Evolutionary conservation across 2,888 invertebrate species (phyloP).

Genomic region (Drosophila pseudotakahashii): DNA sequence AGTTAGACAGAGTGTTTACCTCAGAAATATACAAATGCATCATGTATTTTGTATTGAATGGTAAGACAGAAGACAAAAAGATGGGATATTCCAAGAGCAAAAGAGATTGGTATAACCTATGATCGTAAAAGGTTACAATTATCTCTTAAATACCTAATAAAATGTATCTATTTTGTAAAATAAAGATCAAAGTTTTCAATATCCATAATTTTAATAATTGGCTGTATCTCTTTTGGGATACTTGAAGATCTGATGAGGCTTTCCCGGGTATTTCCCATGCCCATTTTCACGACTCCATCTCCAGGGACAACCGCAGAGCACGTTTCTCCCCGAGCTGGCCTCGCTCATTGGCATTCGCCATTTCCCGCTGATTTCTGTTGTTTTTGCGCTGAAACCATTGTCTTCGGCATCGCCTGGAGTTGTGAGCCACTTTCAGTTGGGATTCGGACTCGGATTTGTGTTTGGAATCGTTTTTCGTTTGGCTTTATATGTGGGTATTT

Average conservation of each 20-base stretch:
- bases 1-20: background rate
- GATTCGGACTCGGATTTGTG: conserved; percentile 9
- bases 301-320: conserved; percentile 15
- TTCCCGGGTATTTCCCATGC: background rate
- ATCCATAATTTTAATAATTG: too few species aligned
- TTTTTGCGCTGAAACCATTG: conserved; percentile 41
- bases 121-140: too few species aligned
- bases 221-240: too few species aligned
- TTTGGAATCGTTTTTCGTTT: conserved; percentile 14
- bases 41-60: too few species aligned
- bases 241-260: too few species aligned
- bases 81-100: too few species aligned
- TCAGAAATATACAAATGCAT: background rate
- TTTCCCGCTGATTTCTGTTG: conserved; percentile 39
- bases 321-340: conserved; percentile 21
- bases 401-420: conserved; percentile 19
- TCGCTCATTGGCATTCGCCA: conserved; percentile 39
- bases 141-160: too few species aligned
- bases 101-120: too few species aligned
- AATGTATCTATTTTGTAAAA: too few species aligned
- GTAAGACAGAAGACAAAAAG: too few species aligned
- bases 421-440: conserved; percentile 13
- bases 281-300: conserved; percentile 17
- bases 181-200: too few species aligned
- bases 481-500: background rate